Evolutionary conservation across 2,888 invertebrate genomes (phyloP), one percentile per base, ranked within the genome.

Genomic region (Callyntrura guangdongensis): DNA sequence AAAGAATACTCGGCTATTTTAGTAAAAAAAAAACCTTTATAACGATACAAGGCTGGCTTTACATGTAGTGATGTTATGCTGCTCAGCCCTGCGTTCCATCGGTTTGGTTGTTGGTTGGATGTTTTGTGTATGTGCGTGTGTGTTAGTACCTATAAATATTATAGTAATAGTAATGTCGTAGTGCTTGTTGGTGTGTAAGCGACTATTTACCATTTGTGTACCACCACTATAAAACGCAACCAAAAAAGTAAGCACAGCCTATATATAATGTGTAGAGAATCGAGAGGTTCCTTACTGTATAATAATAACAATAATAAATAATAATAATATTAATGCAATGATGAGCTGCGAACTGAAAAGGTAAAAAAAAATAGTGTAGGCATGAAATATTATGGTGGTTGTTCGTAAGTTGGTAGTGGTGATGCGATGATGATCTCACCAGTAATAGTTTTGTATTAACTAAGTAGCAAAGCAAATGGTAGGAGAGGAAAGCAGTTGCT

Each of bases 361-460:
- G 85, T 74, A n/a, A n/a, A 86, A 74, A 45, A 61, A 86, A 74
- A n/a, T 59, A 86, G 59, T 86, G 74, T 86, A 86, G 86, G 85
- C 85, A 85, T 72, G 49, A 84, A 84, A 84, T 84, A 84, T 85
- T 53, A 74, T 85, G 74, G 56, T 72, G 17, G 64, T n/a, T 61
- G 36, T 53, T 45, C 25, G 45, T 74, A 47, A 20, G n/a, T n/a
- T n/a, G n/a, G n/a, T n/a, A n/a, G n/a, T n/a, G n/a, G n/a, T n/a
- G 14, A 14, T 67, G n/a, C 5, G 6, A 20, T 83, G 85, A 85
- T 85, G 85, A 85, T 85, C 85, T 85, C 85, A 84, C 36, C 84
- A 81, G 14, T n/a, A 14, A 56, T 9, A 56, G 3, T 14, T 56
- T 3, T n/a, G n/a, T 11, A 6, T 3, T 3, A 56, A 5, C 11